Conservation (phyloP, 2,888 invertebrate genomes). For the Phyllotreta cruciferae region DNA sequence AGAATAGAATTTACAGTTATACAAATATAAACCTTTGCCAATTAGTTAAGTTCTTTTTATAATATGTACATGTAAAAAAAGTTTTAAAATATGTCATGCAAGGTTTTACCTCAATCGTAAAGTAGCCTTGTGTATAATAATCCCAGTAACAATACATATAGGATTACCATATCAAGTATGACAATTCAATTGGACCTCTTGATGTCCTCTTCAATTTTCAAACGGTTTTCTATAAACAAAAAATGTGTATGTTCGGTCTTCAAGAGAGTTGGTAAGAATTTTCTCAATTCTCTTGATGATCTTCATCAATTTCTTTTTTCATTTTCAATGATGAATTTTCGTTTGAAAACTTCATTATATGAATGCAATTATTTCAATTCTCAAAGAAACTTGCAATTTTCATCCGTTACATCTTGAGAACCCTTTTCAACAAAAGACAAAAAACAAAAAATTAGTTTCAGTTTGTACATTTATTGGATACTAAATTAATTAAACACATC, state of each 20-base stretch:
- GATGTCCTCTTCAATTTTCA: conserved; percentile 33
- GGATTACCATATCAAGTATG: too few species aligned
- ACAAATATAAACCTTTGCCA: too few species aligned
- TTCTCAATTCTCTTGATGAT: conserved; percentile 54
- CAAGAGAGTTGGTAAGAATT: conserved; percentile 54
- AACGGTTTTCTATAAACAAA: conserved; percentile 48
- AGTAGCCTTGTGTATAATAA: too few species aligned
- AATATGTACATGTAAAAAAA: too few species aligned
- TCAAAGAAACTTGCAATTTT: conserved; percentile 60
- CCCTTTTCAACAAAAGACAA: conserved; percentile 81
- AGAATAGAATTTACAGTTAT: too few species aligned
- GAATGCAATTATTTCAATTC: conserved; percentile 41
- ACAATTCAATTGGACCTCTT: conserved; percentile 11
- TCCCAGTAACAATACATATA: too few species aligned
- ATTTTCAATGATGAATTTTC: conserved; percentile 40
- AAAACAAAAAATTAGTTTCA: conserved; percentile 63
- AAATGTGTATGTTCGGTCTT: conserved; percentile 51
- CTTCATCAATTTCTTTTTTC: conserved; percentile 43
- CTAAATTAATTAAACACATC: conserved; percentile 45
- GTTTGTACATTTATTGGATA: conserved; percentile 43
- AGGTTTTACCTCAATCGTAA: too few species aligned
- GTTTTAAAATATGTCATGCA: too few species aligned
- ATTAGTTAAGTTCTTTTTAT: too few species aligned
- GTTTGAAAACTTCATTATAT: conserved; percentile 42
- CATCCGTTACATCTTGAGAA: conserved; percentile 85